phyloP scores from a whole-genome alignment of 2,797 vertebrate genomes.

The Leptatherina wallacei region DNA sequence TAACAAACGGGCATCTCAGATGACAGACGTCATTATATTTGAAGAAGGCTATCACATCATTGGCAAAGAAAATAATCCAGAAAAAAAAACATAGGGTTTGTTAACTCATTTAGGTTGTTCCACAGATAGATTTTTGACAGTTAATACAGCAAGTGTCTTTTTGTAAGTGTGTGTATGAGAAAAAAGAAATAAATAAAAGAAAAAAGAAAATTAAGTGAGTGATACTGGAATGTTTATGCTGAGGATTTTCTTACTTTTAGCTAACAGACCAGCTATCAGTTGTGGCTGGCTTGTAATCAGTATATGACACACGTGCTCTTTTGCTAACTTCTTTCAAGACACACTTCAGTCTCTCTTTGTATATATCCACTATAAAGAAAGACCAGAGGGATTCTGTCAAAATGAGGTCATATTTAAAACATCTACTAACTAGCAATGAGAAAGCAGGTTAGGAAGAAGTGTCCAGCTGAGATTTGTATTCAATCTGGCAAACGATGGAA shows the following conservation, averaged over 20 bases:
- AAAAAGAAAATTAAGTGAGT: constrained; percentile 12
- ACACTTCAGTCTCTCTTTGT: constrained; percentile 59
- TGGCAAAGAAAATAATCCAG: constrained; percentile 22
- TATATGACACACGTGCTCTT: constrained; percentile 55
- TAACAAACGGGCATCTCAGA: not conserved
- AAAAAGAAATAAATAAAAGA: not conserved
- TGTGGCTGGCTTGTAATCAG: constrained; percentile 60
- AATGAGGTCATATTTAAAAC: constrained; percentile 71
- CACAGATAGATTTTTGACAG: constrained; percentile 9
- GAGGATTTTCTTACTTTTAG: constrained; percentile 49
- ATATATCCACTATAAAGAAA: constrained; percentile 54
- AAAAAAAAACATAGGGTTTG: not conserved
- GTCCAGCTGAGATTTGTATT: constrained; percentile 29
- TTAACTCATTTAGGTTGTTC: not conserved
- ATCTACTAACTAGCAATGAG: constrained; percentile 49
- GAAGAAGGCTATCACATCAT: constrained; percentile 9
- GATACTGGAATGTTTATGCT: constrained; percentile 36
- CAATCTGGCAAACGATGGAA: constrained; percentile 30
- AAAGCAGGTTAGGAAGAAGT: constrained; percentile 27
- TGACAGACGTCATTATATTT: constrained; percentile 2
- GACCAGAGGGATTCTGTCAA: constrained; percentile 59
- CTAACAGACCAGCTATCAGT: constrained; percentile 58
- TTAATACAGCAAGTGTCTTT: constrained; percentile 19
- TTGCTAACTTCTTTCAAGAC: constrained; percentile 66
- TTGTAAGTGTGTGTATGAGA: constrained; percentile 4